Evolutionary conservation across 2,113 vertebrate genomes (phyloP).

Genomic region (Diadophis punctatus): DNA sequence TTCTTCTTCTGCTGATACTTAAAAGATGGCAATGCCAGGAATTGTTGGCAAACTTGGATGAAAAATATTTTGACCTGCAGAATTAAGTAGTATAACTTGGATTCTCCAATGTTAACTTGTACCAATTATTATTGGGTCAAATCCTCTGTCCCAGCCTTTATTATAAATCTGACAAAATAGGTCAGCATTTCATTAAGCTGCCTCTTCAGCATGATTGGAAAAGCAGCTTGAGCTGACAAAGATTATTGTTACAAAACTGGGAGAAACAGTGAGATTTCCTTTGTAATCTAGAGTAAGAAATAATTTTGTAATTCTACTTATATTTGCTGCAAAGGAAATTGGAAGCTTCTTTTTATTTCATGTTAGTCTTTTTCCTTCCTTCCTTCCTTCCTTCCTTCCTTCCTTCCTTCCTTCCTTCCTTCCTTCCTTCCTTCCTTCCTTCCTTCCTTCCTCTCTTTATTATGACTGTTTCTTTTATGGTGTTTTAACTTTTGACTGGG

Average conservation of each 20-base stretch:
- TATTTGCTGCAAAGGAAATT: not conserved
- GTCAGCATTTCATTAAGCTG: constrained; percentile 58
- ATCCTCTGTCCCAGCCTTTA: constrained; percentile 24
- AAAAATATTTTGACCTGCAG: not conserved
- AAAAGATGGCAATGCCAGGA: not conserved
- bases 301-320: not conserved
- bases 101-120: not conserved
- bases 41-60: not conserved
- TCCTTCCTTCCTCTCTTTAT: not conserved
- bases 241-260: constrained; percentile 15
- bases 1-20: not conserved
- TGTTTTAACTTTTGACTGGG: not conserved
- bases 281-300: not conserved
- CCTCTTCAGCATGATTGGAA: constrained; percentile 29
- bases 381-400: not conserved
- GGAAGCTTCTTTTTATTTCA: not conserved
- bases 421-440: not conserved
- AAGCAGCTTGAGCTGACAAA: constrained; percentile 10
- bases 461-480: not conserved
- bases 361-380: not conserved
- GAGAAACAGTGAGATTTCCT: not conserved
- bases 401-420: not conserved
- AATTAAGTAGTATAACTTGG: not conserved
- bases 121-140: constrained; percentile 2
- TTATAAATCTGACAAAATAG: constrained; percentile 60